A percentile compares a stretch with the other conserved stretches of the same genome.
phyloP scores from a whole-genome alignment of 30 jellyfish, hydroid and myxozoan species.

The Hydractinia echinata region DNA sequence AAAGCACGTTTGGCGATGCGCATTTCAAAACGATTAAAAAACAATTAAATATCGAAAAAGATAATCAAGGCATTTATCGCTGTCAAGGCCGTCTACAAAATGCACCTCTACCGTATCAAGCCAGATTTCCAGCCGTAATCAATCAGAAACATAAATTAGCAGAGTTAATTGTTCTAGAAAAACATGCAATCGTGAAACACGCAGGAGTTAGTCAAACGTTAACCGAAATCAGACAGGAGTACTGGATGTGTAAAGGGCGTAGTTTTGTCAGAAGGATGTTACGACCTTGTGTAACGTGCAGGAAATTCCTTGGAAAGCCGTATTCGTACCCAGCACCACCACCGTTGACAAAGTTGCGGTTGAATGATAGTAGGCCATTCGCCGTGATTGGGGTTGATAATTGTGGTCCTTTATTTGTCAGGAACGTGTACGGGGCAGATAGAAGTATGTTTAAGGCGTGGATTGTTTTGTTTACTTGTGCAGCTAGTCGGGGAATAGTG shows the following conservation, averaged over 20 bases:
- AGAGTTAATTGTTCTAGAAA: neutral
- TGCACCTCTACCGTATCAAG: slow-evolving; percentile 1
- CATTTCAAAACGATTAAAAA: neutral
- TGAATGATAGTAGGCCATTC: neutral
- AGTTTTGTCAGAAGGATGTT: neutral
- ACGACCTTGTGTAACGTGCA: neutral
- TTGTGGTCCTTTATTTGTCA: neutral
- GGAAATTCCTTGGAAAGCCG: neutral
- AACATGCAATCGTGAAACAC: neutral
- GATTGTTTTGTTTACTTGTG: slow-evolving; percentile 14
- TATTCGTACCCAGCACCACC: neutral
- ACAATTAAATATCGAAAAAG: neutral
- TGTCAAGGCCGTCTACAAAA: neutral
- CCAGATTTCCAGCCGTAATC: neutral
- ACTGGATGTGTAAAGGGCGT: neutral
- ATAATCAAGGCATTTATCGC: neutral
- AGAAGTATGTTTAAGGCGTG: neutral
- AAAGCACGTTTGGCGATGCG: neutral
- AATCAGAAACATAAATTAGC: neutral
- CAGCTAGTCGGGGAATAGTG: neutral
- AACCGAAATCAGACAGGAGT: neutral
- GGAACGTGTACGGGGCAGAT: neutral
- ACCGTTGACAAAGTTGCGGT: neutral
- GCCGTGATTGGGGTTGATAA: neutral
- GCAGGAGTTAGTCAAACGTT: neutral